phyloP scores from a whole-genome alignment of 2,113 vertebrate genomes.

The Oreamnos americanus region DNA sequence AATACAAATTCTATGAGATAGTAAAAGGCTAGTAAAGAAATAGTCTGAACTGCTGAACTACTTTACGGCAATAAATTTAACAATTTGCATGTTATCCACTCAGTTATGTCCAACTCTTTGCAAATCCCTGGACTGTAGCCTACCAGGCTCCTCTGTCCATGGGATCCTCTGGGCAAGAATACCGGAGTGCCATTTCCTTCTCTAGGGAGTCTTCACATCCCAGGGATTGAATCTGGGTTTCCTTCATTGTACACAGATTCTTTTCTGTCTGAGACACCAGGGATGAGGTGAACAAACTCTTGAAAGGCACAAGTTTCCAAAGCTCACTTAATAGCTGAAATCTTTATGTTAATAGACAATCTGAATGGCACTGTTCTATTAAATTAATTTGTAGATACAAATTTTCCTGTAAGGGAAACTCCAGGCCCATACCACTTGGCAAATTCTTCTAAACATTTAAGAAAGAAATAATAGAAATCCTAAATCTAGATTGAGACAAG shows the following conservation, averaged over 20 bases:
- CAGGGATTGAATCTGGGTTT: background rate
- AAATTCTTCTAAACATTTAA: background rate
- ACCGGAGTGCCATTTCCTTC: background rate
- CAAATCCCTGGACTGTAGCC: background rate
- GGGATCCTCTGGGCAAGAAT: background rate
- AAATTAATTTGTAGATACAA: background rate
- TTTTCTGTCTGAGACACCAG: background rate
- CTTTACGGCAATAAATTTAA: background rate
- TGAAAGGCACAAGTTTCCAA: background rate
- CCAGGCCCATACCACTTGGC: background rate
- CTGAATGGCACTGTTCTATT: background rate
- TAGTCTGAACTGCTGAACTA: background rate
- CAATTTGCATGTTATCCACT: background rate
- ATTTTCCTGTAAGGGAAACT: background rate
- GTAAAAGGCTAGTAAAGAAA: background rate
- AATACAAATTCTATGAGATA: background rate
- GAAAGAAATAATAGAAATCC: background rate
- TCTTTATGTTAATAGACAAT: background rate
- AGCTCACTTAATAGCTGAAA: background rate
- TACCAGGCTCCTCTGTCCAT: background rate
- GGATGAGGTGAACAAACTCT: background rate
- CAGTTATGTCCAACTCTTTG: background rate
- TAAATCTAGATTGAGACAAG: background rate
- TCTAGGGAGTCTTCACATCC: accelerated
- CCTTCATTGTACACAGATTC: background rate